Evolutionary conservation across 1,140 invertebrate genomes (phyloP).

Genomic region (Hylyphantes graminicola): DNA sequence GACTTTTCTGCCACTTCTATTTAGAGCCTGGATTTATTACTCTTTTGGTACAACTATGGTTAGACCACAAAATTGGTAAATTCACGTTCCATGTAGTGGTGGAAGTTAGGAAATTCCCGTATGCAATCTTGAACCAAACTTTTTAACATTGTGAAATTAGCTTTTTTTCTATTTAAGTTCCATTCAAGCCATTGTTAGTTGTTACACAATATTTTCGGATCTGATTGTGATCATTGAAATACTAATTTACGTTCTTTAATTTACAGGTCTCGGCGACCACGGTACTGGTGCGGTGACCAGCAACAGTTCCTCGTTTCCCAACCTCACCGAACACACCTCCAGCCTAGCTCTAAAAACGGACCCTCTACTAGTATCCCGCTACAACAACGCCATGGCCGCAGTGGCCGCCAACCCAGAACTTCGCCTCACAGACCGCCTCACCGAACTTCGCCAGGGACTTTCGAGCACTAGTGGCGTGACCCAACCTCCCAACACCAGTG

Average conservation of each 20-base stretch:
- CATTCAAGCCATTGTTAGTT: too few relatives aligned
- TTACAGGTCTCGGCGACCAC: conserved; percentile 23
- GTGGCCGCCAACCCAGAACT: conserved; percentile 39
- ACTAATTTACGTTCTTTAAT: too few relatives aligned
- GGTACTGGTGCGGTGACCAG: conserved; percentile 17
- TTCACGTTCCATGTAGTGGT: too few relatives aligned
- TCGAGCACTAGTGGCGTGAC: background rate
- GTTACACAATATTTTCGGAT: too few relatives aligned
- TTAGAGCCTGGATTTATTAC: too few relatives aligned
- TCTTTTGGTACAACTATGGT: too few relatives aligned
- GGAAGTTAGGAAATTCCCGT: too few relatives aligned
- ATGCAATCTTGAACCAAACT: too few relatives aligned
- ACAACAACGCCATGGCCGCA: conserved; percentile 56
- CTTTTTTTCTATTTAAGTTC: too few relatives aligned
- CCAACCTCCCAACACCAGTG: conserved; percentile 61
- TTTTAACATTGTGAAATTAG: too few relatives aligned
- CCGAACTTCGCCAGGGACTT: conserved; percentile 65
- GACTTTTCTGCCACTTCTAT: background rate
- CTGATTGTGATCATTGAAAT: too few relatives aligned
- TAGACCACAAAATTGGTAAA: too few relatives aligned
- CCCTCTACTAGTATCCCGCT: conserved; percentile 46
- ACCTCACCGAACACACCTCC: conserved; percentile 6
- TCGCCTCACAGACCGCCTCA: conserved; percentile 62
- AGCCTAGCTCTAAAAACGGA: conserved; percentile 52
- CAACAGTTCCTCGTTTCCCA: conserved; percentile 27